Evolutionary conservation across 2,113 vertebrate species (phyloP).

Genomic region (Indicator maculatus): DNA sequence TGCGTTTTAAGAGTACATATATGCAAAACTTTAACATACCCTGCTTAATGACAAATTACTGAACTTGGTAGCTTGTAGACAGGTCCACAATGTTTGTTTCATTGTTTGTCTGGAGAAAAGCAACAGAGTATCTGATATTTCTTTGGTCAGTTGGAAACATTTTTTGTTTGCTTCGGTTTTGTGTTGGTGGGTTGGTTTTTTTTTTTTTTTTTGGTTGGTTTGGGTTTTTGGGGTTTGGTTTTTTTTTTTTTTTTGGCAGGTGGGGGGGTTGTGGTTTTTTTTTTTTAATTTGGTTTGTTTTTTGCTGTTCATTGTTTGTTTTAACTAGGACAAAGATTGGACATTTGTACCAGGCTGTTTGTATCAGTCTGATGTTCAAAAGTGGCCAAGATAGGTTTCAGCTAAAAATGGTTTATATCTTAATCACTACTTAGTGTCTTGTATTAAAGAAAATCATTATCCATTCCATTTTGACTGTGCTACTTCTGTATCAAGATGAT

Average conservation of each 20-base stretch:
- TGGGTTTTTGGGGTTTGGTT: not conserved
- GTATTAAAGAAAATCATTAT: not conserved
- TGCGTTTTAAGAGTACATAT: not conserved
- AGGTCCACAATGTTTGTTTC: not conserved
- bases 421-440: not conserved
- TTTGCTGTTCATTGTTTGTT: not conserved
- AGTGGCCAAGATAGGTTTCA: not conserved
- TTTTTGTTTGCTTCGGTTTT: not conserved
- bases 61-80: not conserved
- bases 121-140: not conserved
- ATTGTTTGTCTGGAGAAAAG: not conserved
- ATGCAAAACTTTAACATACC: not conserved
- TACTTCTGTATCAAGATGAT: not conserved
- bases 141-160: not conserved
- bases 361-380: not conserved
- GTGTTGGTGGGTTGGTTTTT: too few species aligned
- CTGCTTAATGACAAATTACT: not conserved
- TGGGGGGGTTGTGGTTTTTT: not conserved
- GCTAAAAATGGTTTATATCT: not conserved
- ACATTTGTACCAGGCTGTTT: not conserved
- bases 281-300: not conserved
- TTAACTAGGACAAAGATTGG: not conserved
- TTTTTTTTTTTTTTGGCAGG: not conserved
- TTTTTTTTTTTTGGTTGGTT: not conserved
- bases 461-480: not conserved